Conservation (phyloP, 2,888 invertebrate genomes). For the Hydroisotoma schaefferi region DNA sequence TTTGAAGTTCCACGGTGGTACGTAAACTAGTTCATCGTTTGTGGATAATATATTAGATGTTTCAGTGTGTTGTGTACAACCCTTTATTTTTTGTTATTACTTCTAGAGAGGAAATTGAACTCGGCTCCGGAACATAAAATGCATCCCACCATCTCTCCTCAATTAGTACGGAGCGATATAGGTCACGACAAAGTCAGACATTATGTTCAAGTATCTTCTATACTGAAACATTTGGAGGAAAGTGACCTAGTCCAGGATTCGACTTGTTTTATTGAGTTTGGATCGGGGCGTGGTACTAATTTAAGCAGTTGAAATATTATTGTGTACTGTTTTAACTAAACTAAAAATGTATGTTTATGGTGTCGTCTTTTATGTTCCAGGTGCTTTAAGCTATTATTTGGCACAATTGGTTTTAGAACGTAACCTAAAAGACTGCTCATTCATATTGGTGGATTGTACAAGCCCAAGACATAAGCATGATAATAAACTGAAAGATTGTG, state of each 20-base stretch:
- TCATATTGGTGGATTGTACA: conserved; percentile 73
- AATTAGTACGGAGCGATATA: conserved; percentile 50
- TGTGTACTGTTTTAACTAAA: neutral
- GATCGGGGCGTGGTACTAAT: conserved; percentile 76
- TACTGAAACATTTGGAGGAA: conserved; percentile 66
- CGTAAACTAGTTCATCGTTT: too few relatives aligned
- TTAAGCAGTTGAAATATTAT: neutral
- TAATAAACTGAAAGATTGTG: conserved; percentile 58
- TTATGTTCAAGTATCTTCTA: conserved; percentile 70
- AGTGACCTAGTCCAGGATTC: conserved; percentile 60
- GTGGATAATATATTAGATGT: too few relatives aligned
- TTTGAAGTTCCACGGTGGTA: too few relatives aligned
- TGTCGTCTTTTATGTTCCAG: conserved; percentile 52
- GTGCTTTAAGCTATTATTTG: conserved; percentile 74
- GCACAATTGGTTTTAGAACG: conserved; percentile 60
- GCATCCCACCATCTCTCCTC: conserved; percentile 51
- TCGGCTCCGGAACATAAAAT: too few relatives aligned
- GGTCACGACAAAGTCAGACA: conserved; percentile 59
- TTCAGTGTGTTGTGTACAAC: too few relatives aligned
- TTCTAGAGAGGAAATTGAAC: too few relatives aligned
- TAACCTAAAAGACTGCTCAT: conserved; percentile 54
- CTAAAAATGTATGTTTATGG: too few relatives aligned
- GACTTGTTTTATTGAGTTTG: conserved; percentile 79
- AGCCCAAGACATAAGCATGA: conserved; percentile 78
- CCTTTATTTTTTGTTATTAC: too few relatives aligned